Evolutionary conservation across 64 coral and sea anemone genomes (phyloP), one percentile per base, ranked within the genome.

Genomic region (Montipora sp.): DNA sequence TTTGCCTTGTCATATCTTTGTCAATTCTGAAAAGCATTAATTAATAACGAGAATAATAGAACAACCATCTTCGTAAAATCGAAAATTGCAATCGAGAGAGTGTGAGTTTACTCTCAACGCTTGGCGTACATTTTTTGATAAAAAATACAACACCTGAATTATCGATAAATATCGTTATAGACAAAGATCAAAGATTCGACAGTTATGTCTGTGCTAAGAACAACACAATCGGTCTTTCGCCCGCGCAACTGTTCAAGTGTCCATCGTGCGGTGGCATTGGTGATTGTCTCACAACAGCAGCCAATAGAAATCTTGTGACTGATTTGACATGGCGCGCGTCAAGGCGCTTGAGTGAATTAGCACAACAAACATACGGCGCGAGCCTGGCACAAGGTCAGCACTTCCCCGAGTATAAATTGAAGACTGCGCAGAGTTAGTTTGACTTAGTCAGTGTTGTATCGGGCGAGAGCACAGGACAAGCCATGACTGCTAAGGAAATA

Each of bases 401-500:
- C n/a, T 48, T 85, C 45, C 16, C 65, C 65, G 82, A 85, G 82
- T 85, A 85, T 85, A 85, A 85, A 85, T 85, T 85, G 82, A 85
- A 85, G 63, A 71, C 45, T 18, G 82, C 82, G 9, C 47, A 65
- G 82, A 19, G 82, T 65, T 72, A 85, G 82, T 63, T 72, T 63
- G 82, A 85, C 47, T 85, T 59, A 85, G 44, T 46, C 19, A 48
- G 82, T 21, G 68, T 85, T 85, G 65, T 85, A 72, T 85, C 12
- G 82, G 65, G 82, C 61, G 82, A 70, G 82, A 85, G 27, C 24
- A 27, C 82, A 59, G 61, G 8, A n/a, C 49, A 72, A 85, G 74
- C 49, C 63, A 93, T 93, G 91, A 78, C 82, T 73, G 77, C 94
- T 16, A 94, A 97, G 70, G 95, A 97, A 50, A 94, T 94, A 23